Conservation (phyloP, 2,888 invertebrate species). For the Rhodophaea formosa region DNA sequence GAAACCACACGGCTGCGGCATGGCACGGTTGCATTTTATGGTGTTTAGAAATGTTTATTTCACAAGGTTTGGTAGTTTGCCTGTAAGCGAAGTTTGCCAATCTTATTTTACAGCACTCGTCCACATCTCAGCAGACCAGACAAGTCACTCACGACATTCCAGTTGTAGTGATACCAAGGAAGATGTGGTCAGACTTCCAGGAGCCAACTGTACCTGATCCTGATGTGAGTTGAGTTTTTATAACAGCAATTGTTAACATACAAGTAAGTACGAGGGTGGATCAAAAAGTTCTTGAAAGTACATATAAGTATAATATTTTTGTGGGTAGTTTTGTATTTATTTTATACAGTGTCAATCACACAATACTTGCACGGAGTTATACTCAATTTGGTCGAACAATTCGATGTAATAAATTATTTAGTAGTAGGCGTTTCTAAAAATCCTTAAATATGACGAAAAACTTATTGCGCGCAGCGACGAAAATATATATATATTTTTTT, state of each 20-base stretch:
- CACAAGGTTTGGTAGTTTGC: no score
- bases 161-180: slow-evolving; percentile 87
- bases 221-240: slow-evolving; percentile 87
- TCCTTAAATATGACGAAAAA: background rate
- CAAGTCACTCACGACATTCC: slow-evolving; percentile 92
- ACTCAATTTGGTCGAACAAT: background rate
- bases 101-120: slow-evolving; percentile 71
- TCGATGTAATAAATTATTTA: background rate
- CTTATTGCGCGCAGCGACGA: background rate
- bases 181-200: slow-evolving; percentile 87
- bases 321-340: background rate
- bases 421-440: background rate
- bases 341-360: background rate
- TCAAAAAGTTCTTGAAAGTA: slow-evolving; percentile 15
- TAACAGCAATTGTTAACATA: background rate
- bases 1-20: no score
- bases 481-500: background rate
- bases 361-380: no score
- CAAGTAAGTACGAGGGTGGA: background rate
- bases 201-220: slow-evolving; percentile 87
- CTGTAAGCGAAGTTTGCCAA: no score
- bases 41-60: no score
- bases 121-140: slow-evolving; percentile 83
- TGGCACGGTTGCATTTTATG: no score
- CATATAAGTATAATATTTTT: slow-evolving; percentile 1